A percentile compares a stretch with the other conserved stretches of the same genome.
These are phyloP conservation scores for Troglohyphantes excavatus DNA, from an alignment of 2,888 invertebrate species.

Conservation along the genomic window DNA sequence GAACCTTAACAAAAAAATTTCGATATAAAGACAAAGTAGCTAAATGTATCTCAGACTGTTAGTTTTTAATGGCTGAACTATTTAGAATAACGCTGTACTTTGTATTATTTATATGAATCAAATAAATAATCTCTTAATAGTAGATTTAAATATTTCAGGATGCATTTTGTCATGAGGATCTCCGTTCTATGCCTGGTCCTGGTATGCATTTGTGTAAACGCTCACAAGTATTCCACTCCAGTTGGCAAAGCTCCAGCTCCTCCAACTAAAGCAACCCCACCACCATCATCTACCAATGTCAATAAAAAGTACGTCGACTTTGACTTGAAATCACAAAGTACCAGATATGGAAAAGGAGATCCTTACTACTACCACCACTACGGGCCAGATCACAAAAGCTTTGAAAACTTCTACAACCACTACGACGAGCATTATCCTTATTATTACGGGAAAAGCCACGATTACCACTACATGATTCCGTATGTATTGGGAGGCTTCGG, in stretches of 20 bases:
- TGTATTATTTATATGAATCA: too few relatives aligned
- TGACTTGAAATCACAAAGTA: slow-evolving; percentile 68
- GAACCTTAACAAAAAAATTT: too few relatives aligned
- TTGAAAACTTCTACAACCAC: slow-evolving; percentile 46
- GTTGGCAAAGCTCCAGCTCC: slow-evolving; percentile 30
- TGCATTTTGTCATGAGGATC: not conserved
- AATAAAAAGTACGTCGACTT: slow-evolving; percentile 70
- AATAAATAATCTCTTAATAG: not conserved
- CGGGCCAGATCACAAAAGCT: slow-evolving; percentile 22
- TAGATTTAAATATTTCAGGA: slow-evolving; percentile 18
- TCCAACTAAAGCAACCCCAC: slow-evolving; percentile 4
- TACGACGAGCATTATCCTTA: slow-evolving; percentile 38
- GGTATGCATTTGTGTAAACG: slow-evolving; percentile 3
- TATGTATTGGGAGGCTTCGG: slow-evolving; percentile 64
- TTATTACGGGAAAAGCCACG: slow-evolving; percentile 38
- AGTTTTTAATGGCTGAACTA: too few relatives aligned
- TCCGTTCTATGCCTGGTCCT: not conserved
- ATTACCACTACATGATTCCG: slow-evolving; percentile 52
- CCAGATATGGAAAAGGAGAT: slow-evolving; percentile 57
- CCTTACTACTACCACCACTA: slow-evolving; percentile 42
- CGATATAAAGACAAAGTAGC: too few relatives aligned
- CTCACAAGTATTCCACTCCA: slow-evolving; percentile 70
- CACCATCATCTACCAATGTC: slow-evolving; percentile 40
- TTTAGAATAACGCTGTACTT: too few relatives aligned
- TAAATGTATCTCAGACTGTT: too few relatives aligned